These are phyloP conservation scores for Crocallis elinguaria DNA, from an alignment of 2,888 invertebrate species.

Conservation along the genomic window DNA sequence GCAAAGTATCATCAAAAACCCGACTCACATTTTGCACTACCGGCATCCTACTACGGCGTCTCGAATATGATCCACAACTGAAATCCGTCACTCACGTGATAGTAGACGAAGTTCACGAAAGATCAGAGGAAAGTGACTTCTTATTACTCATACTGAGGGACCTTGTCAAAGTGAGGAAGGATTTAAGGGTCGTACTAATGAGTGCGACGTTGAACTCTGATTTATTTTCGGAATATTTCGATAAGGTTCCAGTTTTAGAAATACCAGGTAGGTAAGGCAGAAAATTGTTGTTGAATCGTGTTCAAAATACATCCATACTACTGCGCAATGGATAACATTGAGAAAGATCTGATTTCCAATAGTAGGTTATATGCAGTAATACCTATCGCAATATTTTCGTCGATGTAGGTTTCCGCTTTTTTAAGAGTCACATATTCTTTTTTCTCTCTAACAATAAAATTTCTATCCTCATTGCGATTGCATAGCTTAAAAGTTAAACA, in stretches of 20 bases:
- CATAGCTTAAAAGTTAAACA: too few relatives aligned
- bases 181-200: slow-evolving; percentile 95
- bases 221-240: slow-evolving; percentile 94
- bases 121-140: slow-evolving; percentile 96
- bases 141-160: slow-evolving; percentile 92
- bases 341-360: too few relatives aligned
- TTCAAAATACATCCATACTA: too few relatives aligned
- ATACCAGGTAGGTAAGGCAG: slow-evolving; percentile 87
- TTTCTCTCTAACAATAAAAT: too few relatives aligned
- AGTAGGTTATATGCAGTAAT: too few relatives aligned
- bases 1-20: slow-evolving; percentile 90
- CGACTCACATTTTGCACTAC: slow-evolving; percentile 96
- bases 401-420: too few relatives aligned
- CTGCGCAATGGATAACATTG: too few relatives aligned
- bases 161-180: slow-evolving; percentile 88
- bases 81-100: slow-evolving; percentile 92
- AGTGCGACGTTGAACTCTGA: slow-evolving; percentile 96
- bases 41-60: slow-evolving; percentile 93
- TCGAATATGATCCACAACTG: slow-evolving; percentile 91
- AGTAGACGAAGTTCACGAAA: slow-evolving; percentile 97
- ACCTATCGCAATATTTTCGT: too few relatives aligned
- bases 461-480: too few relatives aligned
- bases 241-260: slow-evolving; percentile 90
- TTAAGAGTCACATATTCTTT: too few relatives aligned
- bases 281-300: neutral